A percentile compares a stretch with the other conserved stretches of the same genome.
Conservation (phyloP, 2,888 invertebrate species). For the Lithosia quadra region DNA sequence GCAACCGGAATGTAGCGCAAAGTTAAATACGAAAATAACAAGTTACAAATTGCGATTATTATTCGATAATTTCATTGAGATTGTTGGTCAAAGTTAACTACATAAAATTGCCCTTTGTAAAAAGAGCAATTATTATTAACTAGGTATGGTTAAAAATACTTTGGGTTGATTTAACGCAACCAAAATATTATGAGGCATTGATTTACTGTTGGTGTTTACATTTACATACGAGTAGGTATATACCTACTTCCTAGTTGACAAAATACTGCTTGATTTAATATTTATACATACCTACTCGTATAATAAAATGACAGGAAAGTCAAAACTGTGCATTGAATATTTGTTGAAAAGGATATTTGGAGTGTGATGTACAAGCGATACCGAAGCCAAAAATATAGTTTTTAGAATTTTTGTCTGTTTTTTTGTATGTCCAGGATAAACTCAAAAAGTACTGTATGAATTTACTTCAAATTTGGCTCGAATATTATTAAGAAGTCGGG, state of each 20-base stretch:
- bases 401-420: no score
- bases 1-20: background rate
- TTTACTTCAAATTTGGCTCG: no score
- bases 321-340: no score
- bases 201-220: constrained; percentile 9
- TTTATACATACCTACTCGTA: no score
- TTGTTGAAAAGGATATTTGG: no score
- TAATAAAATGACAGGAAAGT: no score
- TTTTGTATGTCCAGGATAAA: no score
- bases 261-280: constrained; percentile 29
- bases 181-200: constrained; percentile 31
- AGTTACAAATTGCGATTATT: background rate
- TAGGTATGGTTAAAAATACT: background rate
- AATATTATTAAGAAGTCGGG: no score
- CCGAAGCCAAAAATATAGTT: no score
- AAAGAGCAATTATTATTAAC: background rate
- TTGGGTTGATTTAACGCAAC: constrained; percentile 27
- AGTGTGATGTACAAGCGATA: no score
- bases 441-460: no score
- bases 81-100: background rate
- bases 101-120: background rate
- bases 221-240: no score
- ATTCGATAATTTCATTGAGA: background rate
- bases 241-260: constrained; percentile 30
- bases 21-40: background rate